Conservation (phyloP, 30 jellyfish, hydroid and myxozoan genomes). For the Chironex yamaguchii region DNA sequence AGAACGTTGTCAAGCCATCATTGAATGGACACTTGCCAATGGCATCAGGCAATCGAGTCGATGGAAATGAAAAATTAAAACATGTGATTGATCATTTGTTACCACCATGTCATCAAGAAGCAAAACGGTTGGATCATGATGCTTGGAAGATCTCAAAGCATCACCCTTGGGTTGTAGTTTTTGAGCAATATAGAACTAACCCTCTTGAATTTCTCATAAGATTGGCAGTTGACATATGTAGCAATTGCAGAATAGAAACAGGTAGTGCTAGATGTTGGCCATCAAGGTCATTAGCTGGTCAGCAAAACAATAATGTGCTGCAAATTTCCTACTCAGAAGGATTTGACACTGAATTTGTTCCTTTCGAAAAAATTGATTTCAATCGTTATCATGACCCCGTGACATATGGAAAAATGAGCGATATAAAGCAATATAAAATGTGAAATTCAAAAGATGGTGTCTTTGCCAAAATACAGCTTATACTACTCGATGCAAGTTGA, state of each 20-base stretch:
- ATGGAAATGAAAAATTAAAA: constrained; percentile 46
- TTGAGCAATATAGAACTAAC: neutral
- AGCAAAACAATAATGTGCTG: constrained; percentile 46
- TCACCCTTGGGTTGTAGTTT: constrained; percentile 38
- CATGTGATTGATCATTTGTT: constrained; percentile 46
- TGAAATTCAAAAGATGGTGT: constrained; percentile 19
- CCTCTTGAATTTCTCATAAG: constrained; percentile 14
- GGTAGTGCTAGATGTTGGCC: constrained; percentile 66
- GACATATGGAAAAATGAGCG: constrained; percentile 49
- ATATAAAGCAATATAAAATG: constrained; percentile 1
- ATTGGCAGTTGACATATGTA: constrained; percentile 36
- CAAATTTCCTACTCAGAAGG: constrained; percentile 33
- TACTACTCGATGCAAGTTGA: constrained; percentile 45
- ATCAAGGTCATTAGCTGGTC: constrained; percentile 42
- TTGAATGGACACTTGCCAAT: constrained; percentile 54
- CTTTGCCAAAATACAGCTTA: constrained; percentile 9
- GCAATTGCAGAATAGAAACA: constrained; percentile 36
- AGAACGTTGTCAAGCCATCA: constrained; percentile 2
- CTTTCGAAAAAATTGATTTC: constrained; percentile 8
- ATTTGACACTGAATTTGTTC: constrained; percentile 32
- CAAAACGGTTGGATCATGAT: no score
- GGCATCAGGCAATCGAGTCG: constrained; percentile 47
- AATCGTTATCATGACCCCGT: constrained; percentile 57
- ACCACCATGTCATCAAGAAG: constrained; percentile 15
- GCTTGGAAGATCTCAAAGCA: constrained; percentile 26